A percentile compares a stretch with the other conserved stretches of the same genome.
Evolutionary conservation across 2,113 vertebrate genomes (phyloP).

Genomic region (Globicephala melas): DNA sequence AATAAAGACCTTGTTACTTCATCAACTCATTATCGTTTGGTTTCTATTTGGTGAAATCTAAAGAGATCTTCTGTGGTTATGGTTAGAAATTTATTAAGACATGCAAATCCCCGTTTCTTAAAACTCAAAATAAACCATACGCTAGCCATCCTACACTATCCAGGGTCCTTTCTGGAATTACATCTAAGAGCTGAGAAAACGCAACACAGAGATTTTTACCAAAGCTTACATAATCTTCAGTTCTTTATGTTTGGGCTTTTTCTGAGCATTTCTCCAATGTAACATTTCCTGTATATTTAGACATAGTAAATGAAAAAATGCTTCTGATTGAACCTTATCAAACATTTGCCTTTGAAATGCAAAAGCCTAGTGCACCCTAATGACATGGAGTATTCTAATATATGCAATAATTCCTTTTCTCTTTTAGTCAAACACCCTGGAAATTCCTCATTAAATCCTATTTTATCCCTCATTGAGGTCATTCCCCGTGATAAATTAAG

Average conservation of each 20-base stretch:
- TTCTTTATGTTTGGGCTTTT: constrained; percentile 8
- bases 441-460: background rate
- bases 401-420: background rate
- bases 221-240: background rate
- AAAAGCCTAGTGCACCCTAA: background rate
- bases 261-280: background rate
- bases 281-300: background rate
- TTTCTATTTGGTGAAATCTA: constrained; percentile 22
- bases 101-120: constrained; percentile 34
- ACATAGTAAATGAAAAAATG: background rate
- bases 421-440: background rate
- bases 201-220: constrained; percentile 6
- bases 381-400: background rate
- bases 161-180: constrained; percentile 27
- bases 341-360: constrained; percentile 33
- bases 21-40: constrained; percentile 21
- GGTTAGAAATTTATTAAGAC: constrained; percentile 40
- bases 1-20: background rate
- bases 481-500: background rate
- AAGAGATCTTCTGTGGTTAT: constrained; percentile 28
- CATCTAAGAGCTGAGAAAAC: constrained; percentile 16
- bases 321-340: background rate
- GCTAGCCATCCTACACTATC: background rate
- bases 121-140: constrained; percentile 46
- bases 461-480: background rate